phyloP scores from a whole-genome alignment of 1,140 invertebrate species.

The Neocloeon triangulifer region DNA sequence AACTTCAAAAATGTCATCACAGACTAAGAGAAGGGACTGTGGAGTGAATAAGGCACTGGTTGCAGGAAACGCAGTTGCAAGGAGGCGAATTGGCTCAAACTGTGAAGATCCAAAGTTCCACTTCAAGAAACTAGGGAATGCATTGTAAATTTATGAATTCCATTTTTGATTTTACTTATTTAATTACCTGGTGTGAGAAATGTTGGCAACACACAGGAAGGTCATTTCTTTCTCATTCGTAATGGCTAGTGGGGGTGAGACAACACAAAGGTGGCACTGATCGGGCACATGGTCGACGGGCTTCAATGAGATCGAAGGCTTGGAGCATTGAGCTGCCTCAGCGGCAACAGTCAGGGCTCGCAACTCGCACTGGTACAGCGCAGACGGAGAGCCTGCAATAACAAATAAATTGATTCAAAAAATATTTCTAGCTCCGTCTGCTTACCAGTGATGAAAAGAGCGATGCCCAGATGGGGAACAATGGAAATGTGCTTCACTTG shows the following conservation, averaged over 20 bases:
- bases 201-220: neutral
- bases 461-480: conserved; percentile 27
- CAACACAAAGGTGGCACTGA: conserved; percentile 33
- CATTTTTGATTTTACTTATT: conserved; percentile 3
- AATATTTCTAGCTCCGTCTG: neutral
- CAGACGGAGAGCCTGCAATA: conserved; percentile 28
- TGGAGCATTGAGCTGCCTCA: conserved; percentile 28
- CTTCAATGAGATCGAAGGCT: conserved; percentile 31
- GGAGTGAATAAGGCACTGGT: conserved; percentile 47
- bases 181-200: neutral
- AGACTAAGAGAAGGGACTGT: conserved; percentile 46
- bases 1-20: conserved; percentile 59
- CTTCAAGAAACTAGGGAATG: conserved; percentile 20
- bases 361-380: conserved; percentile 35
- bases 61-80: conserved; percentile 47
- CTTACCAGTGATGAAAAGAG: conserved; percentile 35
- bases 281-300: conserved; percentile 24
- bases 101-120: conserved; percentile 20
- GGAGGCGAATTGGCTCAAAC: conserved; percentile 32
- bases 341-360: conserved; percentile 34
- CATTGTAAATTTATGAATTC: conserved; percentile 1
- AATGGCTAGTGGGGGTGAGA: neutral
- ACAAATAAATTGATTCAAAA: conserved; percentile 3
- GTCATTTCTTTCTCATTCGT: neutral
- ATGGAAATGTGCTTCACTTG: conserved; percentile 36